phyloP scores from a whole-genome alignment of 2,113 vertebrate genomes.

The Dermatemys mawii region DNA sequence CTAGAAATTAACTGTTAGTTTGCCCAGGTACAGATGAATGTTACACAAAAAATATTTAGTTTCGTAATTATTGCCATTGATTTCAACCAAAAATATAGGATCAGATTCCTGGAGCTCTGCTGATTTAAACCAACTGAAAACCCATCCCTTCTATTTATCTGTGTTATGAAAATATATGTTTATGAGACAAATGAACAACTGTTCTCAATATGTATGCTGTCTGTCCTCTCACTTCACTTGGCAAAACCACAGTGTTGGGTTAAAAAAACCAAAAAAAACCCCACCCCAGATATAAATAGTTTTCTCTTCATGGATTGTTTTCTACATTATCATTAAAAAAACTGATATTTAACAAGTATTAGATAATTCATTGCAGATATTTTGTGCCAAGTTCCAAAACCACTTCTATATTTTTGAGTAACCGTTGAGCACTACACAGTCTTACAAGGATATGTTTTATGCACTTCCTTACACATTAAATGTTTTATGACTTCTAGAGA shows the following conservation, averaged over 20 bases:
- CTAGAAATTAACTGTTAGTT: not conserved
- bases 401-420: not conserved
- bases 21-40: too few species aligned
- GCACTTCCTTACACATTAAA: not conserved
- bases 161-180: too few species aligned
- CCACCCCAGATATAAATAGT: not conserved
- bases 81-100: not conserved
- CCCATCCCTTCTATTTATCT: not conserved
- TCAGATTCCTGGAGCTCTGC: not conserved
- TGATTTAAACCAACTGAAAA: not conserved
- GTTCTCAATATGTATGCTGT: too few species aligned
- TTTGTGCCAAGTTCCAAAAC: not conserved
- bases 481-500: not conserved
- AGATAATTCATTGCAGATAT: not conserved
- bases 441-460: not conserved
- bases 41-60: not conserved
- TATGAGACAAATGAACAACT: too few species aligned
- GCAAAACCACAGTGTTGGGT: too few species aligned
- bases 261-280: too few species aligned
- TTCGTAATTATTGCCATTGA: not conserved
- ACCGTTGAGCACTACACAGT: not conserved
- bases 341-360: not conserved
- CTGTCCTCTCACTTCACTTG: too few species aligned
- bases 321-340: not conserved
- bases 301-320: not conserved